A percentile compares a stretch with the other conserved stretches of the same genome.
Conservation (phyloP, 1,140 invertebrate genomes). For the Lithobius niger region DNA sequence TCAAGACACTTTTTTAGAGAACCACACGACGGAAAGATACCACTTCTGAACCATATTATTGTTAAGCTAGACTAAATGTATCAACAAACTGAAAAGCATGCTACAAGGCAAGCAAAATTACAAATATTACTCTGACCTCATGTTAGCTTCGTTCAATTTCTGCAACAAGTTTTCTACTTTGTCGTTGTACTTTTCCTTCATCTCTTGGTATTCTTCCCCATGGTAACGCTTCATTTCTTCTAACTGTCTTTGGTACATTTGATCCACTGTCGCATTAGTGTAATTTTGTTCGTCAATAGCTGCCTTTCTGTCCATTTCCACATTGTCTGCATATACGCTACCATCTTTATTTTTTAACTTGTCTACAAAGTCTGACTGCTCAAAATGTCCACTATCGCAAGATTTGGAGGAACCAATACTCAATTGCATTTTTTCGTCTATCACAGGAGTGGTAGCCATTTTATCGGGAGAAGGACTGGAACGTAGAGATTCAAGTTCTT, state of each 20-base stretch:
- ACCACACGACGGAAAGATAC: no score
- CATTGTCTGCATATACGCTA: background rate
- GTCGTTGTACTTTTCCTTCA: slow-evolving; percentile 54
- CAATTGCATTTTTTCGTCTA: background rate
- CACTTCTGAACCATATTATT: no score
- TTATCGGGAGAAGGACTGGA: background rate
- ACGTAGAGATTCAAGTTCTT: background rate
- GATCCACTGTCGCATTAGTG: background rate
- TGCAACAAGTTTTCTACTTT: slow-evolving; percentile 58
- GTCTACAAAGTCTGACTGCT: background rate
- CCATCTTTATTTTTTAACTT: background rate
- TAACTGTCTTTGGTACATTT: slow-evolving; percentile 42
- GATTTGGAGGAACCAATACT: background rate
- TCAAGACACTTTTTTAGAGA: no score
- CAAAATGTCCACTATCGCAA: slow-evolving; percentile 5
- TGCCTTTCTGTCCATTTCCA: background rate
- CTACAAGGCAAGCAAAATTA: no score
- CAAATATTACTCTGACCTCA: no score
- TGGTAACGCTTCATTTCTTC: slow-evolving; percentile 50
- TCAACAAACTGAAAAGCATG: no score
- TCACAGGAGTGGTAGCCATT: background rate
- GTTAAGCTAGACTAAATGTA: no score
- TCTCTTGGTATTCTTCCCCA: slow-evolving; percentile 40
- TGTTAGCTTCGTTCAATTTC: slow-evolving; percentile 62
- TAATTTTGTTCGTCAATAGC: background rate